phyloP scores from a whole-genome alignment of 35 echinoderm and acorn worm genomes.

The Stichopus chloronotus region DNA sequence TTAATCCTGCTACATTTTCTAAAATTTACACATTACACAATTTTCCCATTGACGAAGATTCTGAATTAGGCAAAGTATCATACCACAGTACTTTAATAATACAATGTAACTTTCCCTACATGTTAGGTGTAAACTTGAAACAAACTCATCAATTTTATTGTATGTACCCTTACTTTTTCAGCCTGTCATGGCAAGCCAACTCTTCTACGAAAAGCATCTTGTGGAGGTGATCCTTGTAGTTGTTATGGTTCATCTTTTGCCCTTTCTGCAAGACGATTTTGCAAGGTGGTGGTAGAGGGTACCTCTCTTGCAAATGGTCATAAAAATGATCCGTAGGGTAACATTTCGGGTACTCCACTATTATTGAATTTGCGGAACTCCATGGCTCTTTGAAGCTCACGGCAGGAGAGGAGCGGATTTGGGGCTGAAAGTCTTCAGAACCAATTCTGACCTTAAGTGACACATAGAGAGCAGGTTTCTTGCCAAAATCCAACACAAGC shows the following conservation, averaged over 20 bases:
- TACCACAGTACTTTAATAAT: not conserved
- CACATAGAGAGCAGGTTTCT: not conserved
- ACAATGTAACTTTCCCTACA: not conserved
- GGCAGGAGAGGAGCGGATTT: not conserved
- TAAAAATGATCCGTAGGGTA: not conserved
- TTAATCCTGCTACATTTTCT: not conserved
- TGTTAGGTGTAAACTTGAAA: not conserved
- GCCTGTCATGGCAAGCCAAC: not conserved
- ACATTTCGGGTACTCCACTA: not conserved
- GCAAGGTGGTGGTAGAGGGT: not conserved
- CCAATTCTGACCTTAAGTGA: conserved; percentile 10
- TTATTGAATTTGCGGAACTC: not conserved
- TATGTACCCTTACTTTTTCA: conserved; percentile 29
- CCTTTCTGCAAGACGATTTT: not conserved
- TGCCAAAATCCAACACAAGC: conserved; percentile 85
- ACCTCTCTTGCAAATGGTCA: not conserved
- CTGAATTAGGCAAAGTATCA: not conserved
- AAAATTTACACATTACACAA: not conserved
- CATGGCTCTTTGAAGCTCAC: not conserved
- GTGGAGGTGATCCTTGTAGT: conserved; percentile 29
- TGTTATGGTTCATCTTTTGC: not conserved
- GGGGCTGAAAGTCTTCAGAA: not conserved
- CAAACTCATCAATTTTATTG: not conserved
- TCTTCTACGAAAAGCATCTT: conserved; percentile 41
- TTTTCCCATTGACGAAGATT: too few species aligned